These are phyloP conservation scores for Brachyopa scutellaris DNA, from an alignment of 2,888 invertebrate genomes.

Conservation along the genomic window DNA sequence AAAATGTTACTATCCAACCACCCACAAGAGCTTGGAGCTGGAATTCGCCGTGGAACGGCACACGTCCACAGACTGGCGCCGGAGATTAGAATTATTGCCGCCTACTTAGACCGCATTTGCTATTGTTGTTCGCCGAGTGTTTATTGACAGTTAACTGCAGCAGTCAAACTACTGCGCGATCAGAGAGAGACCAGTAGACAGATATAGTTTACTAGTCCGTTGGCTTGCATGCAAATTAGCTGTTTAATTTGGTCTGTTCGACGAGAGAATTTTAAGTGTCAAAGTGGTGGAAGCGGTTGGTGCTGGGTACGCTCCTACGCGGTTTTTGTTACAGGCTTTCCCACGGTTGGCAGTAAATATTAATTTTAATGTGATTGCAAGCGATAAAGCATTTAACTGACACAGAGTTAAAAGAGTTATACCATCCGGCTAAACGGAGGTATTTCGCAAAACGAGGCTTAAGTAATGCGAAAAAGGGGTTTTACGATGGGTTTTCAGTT, in stretches of 20 bases:
- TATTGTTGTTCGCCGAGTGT: conserved; percentile 57
- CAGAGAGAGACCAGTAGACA: conserved; percentile 26
- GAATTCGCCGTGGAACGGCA: conserved; percentile 9
- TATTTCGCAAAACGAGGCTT: conserved; percentile 4
- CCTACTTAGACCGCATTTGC: conserved; percentile 42
- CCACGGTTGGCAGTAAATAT: conserved; percentile 59
- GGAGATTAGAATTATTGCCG: conserved; percentile 60
- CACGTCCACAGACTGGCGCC: conserved; percentile 63
- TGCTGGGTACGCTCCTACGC: neutral
- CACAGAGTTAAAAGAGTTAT: too few species aligned
- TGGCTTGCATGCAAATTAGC: conserved; percentile 65
- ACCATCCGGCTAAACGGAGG: conserved; percentile 35
- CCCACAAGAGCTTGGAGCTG: conserved; percentile 26
- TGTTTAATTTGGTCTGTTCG: conserved; percentile 48
- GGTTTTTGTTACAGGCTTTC: conserved; percentile 34
- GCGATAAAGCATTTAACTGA: conserved; percentile 31
- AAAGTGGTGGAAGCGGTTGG: conserved; percentile 1
- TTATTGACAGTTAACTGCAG: conserved; percentile 62
- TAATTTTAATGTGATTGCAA: conserved; percentile 40
- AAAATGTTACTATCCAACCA: conserved; percentile 33
- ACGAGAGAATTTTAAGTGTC: conserved; percentile 50
- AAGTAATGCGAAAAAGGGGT: neutral
- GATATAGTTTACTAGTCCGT: conserved; percentile 49
- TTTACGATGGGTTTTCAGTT: too few species aligned
- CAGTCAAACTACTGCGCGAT: conserved; percentile 26